Evolutionary conservation across 2,797 vertebrate species (phyloP), one percentile per base, ranked within the genome.

Genomic region (Hylomyscus alleni): DNA sequence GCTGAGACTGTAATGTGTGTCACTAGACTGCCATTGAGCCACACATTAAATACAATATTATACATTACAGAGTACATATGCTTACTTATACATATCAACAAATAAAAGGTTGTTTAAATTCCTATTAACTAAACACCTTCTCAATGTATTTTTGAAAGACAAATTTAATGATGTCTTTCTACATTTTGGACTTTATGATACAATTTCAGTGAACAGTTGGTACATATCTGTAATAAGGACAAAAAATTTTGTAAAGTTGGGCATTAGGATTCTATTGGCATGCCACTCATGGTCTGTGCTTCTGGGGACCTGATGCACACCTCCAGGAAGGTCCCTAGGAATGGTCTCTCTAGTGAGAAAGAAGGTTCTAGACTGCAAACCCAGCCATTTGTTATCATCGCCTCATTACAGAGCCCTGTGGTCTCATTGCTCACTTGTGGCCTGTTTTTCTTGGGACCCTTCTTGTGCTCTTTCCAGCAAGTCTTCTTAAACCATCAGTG

Each of bases 401-500:
- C 47, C 29, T 26, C 60, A 52, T 26, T 24, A 24, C 15, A 24
- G 58, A 78, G 6, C 60, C 10, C 34, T 9, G 17, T 5, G 54
- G 19, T 31, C 37, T 44, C 1, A 9, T 26, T 77, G 50, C 69
- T 81, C 58, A 0, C 11, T 65, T 19, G 14, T 29, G 22, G 1
- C 50, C 56, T 56, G 17, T 90, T 67, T 56, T 22, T 47, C 15
- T 31, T 6, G 52, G 37, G 44, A 56, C 5, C 4, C 47, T 50
- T 76, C 90, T 0, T 0, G 52, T 26, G n/a, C 24, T 4, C 2
- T 1, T 34, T 80, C 62, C 1, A 7, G n/a, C 3, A 1, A 31
- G 31, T 15, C 34, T 22, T 26, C 67, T 60, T n/a, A 14, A 85
- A 17, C 13, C 19, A 52, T 37, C 50, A 8, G 11, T 6, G 14